Base-by-base conservation (phyloP, 1,140 invertebrate genomes). In the Elysia chlorotica region DNA sequence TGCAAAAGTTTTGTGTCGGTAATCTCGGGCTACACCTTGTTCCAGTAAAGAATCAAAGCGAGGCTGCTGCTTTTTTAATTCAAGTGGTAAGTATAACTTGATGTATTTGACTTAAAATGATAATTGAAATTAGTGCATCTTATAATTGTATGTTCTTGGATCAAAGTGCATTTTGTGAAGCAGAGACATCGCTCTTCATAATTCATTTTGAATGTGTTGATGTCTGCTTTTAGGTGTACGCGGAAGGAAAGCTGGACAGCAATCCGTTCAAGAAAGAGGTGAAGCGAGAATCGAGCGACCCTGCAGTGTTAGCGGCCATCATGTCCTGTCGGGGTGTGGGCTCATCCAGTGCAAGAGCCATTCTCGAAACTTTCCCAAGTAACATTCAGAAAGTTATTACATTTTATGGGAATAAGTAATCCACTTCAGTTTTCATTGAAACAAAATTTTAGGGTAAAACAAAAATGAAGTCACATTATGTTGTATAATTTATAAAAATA, bases 1-100 rank as follows among this genome's bases (percentile, higher is more conserved):
- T 68, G 17, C 65, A 68, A 28, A 68, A 68, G 35, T 68, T 68
- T 54, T 68, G 65, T 68, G 65, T 68, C 48, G 56, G 38, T 33
- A 53, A 68, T 30, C 48, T 68, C 33, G 65, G 65, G 19, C 65
- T 68, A 23, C 21, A 54, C 36, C 36, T 68, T 14, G 35, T 68
- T 3, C 65, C 65, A 41, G 48, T 68, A 2, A 17, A 25, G 14
- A 36, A 68, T 23, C 65, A 68, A 31, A 68, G 35, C 1, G 65
- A 68, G 30, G 65, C 65, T 5, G 65, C 65, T 17, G 28, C 2
- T 33, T 54, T 68, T 14, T 35, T 68, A 6, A 28, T 68, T 68
- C 65, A 68, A 23, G 33, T 68, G 65, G 65, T 68, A 56, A 68
- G 6, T 14, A 54, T 0, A 21, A 56, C 1, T 2, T 65, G 6